Evolutionary conservation across 1,140 invertebrate genomes (phyloP).

Genomic region (Chironomus striatipennis): DNA sequence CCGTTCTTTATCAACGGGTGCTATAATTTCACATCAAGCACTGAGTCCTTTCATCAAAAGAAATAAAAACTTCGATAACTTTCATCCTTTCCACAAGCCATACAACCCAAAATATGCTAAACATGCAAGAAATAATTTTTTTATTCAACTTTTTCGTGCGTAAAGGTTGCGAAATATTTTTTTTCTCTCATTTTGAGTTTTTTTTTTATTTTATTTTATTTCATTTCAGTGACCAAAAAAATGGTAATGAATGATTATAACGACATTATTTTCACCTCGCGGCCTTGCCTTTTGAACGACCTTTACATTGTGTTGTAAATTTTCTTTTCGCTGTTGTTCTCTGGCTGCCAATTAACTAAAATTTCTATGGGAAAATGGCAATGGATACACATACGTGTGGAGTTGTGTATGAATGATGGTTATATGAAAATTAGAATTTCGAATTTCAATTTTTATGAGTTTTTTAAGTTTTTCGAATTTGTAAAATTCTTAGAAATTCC

Average conservation of each 20-base stretch:
- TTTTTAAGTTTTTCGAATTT: no score
- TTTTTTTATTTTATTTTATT: not conserved
- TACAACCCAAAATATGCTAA: not conserved
- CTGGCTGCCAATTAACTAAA: not conserved
- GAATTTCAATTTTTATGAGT: no score
- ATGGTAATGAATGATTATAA: not conserved
- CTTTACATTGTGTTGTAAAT: not conserved
- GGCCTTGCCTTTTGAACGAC: not conserved
- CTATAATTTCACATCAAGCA: no score
- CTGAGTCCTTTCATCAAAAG: no score
- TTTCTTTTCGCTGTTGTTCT: not conserved
- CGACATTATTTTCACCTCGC: constrained; percentile 4
- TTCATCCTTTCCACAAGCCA: no score
- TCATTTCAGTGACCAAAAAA: not conserved
- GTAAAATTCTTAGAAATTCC: no score
- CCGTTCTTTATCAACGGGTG: no score
- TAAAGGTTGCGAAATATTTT: not conserved
- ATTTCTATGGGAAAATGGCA: not conserved
- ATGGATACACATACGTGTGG: no score
- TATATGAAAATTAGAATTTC: no score
- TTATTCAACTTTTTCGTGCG: constrained; percentile 5
- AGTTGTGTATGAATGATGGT: no score
- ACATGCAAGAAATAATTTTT: constrained; percentile 9
- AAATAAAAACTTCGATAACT: no score
- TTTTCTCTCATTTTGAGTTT: no score